phyloP scores from a whole-genome alignment of 2,797 vertebrate species.

The Botia almorhae region DNA sequence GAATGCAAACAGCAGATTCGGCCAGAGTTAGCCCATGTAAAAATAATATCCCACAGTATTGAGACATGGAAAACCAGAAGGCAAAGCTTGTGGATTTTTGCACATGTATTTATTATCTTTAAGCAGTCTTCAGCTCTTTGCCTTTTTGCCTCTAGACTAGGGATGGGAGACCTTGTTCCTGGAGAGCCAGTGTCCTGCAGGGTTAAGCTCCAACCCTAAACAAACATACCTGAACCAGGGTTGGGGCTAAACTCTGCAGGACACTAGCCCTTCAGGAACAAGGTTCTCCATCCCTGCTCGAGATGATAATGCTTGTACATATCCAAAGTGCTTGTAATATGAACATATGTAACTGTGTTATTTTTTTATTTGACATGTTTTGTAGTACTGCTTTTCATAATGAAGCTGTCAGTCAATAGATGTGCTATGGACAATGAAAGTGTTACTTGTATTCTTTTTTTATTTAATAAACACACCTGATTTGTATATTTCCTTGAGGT shows the following conservation, averaged over 20 bases:
- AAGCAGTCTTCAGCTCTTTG: slow-evolving; percentile 71
- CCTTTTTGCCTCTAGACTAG: slow-evolving; percentile 76
- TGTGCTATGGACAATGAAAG: slow-evolving; percentile 75
- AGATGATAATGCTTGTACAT: slow-evolving; percentile 77
- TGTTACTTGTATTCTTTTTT: slow-evolving; percentile 66
- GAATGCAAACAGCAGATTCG: slow-evolving; percentile 2
- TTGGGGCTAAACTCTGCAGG: too few species aligned
- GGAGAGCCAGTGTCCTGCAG: too few species aligned
- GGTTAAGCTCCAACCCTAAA: too few species aligned
- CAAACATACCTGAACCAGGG: too few species aligned
- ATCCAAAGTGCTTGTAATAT: slow-evolving; percentile 79
- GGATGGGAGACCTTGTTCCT: too few species aligned
- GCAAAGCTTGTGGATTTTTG: slow-evolving; percentile 74
- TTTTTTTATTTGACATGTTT: slow-evolving; percentile 77
- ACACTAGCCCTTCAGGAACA: too few species aligned
- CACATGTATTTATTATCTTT: slow-evolving; percentile 74
- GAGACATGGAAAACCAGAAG: slow-evolving; percentile 1
- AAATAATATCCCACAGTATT: background rate
- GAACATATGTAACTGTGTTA: slow-evolving; percentile 61
- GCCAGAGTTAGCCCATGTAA: slow-evolving; percentile 1
- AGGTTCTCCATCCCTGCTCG: too few species aligned
- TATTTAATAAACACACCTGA: slow-evolving; percentile 72
- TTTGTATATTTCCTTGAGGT: slow-evolving; percentile 50
- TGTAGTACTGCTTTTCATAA: slow-evolving; percentile 81
- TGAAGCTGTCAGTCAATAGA: slow-evolving; percentile 73